These are phyloP conservation scores for Etia nguti DNA, from an alignment of 2,113 vertebrate genomes.

Conservation along the genomic window DNA sequence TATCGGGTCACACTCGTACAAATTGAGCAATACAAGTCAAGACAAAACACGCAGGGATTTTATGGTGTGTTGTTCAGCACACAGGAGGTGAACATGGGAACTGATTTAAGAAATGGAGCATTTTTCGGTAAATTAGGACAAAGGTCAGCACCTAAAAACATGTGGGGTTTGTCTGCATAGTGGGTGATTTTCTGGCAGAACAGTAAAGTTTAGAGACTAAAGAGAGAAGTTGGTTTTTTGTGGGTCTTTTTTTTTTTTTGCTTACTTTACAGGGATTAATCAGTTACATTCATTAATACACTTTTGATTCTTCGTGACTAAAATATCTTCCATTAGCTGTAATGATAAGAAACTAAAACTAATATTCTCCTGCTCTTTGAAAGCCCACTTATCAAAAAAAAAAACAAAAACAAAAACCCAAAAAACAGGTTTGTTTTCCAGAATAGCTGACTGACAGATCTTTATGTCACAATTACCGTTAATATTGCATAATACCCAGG, in stretches of 20 bases:
- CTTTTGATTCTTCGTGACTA: background rate
- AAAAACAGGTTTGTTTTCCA: background rate
- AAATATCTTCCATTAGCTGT: background rate
- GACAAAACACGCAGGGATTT: background rate
- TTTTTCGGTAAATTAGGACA: background rate
- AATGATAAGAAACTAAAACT: background rate
- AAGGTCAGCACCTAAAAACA: background rate
- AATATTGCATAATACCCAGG: background rate
- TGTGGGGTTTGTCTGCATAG: background rate
- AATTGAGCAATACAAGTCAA: constrained; percentile 4
- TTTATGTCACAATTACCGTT: background rate
- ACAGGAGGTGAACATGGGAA: background rate
- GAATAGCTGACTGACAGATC: background rate
- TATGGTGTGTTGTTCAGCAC: background rate
- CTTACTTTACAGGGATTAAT: background rate
- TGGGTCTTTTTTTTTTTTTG: background rate
- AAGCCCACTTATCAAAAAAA: background rate
- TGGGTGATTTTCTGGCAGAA: background rate
- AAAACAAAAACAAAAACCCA: background rate
- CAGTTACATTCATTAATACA: background rate
- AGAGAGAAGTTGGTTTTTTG: background rate
- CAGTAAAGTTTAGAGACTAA: background rate
- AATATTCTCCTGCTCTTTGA: background rate
- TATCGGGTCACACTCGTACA: background rate
- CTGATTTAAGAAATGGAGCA: background rate